Evolutionary conservation across 2,113 vertebrate species (phyloP), one percentile per base, ranked within the genome.

Genomic region (Cololabis saira): DNA sequence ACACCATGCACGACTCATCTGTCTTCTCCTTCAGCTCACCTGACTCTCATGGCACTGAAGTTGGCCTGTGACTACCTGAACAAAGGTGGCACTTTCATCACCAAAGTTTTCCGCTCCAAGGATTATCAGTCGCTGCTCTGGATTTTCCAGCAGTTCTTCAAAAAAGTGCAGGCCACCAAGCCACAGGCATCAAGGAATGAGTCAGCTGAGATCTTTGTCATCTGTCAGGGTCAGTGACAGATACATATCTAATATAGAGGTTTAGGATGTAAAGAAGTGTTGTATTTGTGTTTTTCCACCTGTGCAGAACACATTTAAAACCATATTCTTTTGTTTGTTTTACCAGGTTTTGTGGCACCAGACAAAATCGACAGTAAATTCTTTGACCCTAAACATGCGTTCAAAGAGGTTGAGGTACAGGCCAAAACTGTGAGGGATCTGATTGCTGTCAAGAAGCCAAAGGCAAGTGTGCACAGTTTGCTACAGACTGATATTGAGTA

Each of bases 121-220:
- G 98, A 99, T 78, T 99, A 99, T 78, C 97, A 98, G 77, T 95
- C 98, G 0, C 93, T 99, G 1, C 89, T 99, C 1, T 99, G 98
- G 98, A 98, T 99, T 87, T 98, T 99, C 84, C 96, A 99, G 88
- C 96, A 99, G 89, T 94, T 99, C 66, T 99, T 99, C 86, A 93
- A 75, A 67, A 98, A 95, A 55, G 96, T 99, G 10, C 96, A 97
- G 78, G 95, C 97, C 78, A 99, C 98, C 56, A 99, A 99, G 22
- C 98, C 98, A 0, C 98, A 99, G 69, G 98, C 98, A 0, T 99
- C 98, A 0, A 95, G 98, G 56, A 97, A 96, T 0, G 97, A 99
- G 76, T 98, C 97, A 0, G 98, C 98, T 0, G 98, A 99, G 91
- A 99, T 99, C 87, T 99, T 99, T 6, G 97, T 99, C n/a, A 85